Evolutionary conservation across 2,888 invertebrate genomes (phyloP), one percentile per base, ranked within the genome.

Genomic region (Parnassius glacialis): DNA sequence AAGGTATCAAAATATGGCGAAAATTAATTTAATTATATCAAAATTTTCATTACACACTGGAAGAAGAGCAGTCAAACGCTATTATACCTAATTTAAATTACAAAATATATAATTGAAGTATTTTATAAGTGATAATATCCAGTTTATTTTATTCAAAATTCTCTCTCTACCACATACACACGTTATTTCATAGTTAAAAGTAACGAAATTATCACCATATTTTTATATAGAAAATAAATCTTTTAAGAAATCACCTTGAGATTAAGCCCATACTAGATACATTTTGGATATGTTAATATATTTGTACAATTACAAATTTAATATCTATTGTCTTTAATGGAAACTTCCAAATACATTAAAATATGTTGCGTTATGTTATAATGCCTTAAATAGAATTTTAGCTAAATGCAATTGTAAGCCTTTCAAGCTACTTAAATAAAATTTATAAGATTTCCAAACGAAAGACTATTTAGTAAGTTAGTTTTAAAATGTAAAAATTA

Each of bases 1-100:
- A 53, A 54, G 42, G 65, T 25, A 67, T 63, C 52, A 62, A 64
- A 63, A 65, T 53, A 59, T 57, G 60, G 57, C 55, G 45, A 57
- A 43, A 58, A 59, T 57, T 59, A 20, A 41, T 42, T 42, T 54
- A 41, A 34, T 59, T 44, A 57, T 54, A 16, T 34, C 34, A 60
- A 52, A 56, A 67, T 42, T 42, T 62, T 43, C 12, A 41, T 42
- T 64, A 57, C 45, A 53, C 43, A 58, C 16, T 61, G 60, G 60
- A 63, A 62, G 61, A 57, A 13, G 58, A 45, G 16, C 56, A 56
- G 48, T 59, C 25, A n/a, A 61, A 25, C 53, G 16, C 34, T 34
- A 53, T 13, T 16, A 48, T 50, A 58, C 16, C 45, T 55, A n/a
- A 12, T 34, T 43, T 45, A 47, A 44, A 47, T 47, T 54, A 57